Base-by-base conservation (phyloP, 2,888 invertebrate genomes). In the Myathropa florea region DNA sequence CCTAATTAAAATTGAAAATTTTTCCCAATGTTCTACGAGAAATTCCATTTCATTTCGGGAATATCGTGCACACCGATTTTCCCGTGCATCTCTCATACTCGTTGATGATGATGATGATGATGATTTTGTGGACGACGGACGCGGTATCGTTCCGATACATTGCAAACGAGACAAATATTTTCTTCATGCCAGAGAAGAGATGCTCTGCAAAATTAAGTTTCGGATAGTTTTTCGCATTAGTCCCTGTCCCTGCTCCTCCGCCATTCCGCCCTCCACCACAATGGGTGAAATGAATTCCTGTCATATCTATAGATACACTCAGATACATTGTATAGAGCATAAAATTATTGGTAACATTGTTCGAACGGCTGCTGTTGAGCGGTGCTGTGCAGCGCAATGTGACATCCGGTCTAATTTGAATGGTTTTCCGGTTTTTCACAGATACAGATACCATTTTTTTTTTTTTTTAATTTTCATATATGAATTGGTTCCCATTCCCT, bases 161-260 rank as follows among this genome's bases (percentile, higher is more conserved):
- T 89, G 88, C 87, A 76, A 71, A 89, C 81, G 88, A 89, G 89
- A 89, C 88, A 87, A 87, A 89, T 89, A 89, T 88, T 87, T 88
- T 82, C 81, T 88, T 83, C 73, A 75, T 83, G 77, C 71, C 80
- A 76, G 81, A 79, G 72, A 46, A 86, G 83, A 83, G 73, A 86
- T 83, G 86, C 82, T 86, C 60, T 71, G 78, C 86, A 75, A 86
- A 86, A 83, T 86, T 83, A 57, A 83, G 71, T 86, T 73, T 82
- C 33, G 33, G 14, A 79, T 79, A 79, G 60, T 70, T 73, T 72
- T 64, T 67, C 12, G 9, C 18, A 46, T 57, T 61, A 46, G 18
- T 21, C 7, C 9, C 7, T 28, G 2, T 18, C 18, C 7, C 53
- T 4, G 1, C 7, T 4, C n/a, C 21, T 6, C 23, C 30, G 12